These are phyloP conservation scores for Pseudomyrmex cubaensis DNA, from an alignment of 1,140 invertebrate species.

Conservation along the genomic window DNA sequence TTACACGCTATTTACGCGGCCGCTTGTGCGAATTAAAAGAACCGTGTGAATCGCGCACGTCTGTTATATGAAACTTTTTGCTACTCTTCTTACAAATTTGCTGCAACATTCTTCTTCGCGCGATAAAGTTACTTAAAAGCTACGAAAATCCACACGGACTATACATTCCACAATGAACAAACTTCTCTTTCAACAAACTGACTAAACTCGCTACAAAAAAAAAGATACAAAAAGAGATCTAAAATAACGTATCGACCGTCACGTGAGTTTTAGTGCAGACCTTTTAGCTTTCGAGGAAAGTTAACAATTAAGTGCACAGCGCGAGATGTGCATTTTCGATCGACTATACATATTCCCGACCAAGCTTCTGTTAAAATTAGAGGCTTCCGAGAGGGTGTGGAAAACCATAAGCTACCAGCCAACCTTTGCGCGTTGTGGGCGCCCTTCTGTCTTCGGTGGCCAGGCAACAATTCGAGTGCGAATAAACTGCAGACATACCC, in stretches of 20 bases:
- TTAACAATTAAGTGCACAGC: background rate
- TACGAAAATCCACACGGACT: too few relatives aligned
- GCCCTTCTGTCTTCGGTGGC: conserved; percentile 48
- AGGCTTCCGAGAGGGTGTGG: conserved; percentile 26
- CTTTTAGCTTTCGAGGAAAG: background rate
- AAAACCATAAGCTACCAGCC: conserved; percentile 23
- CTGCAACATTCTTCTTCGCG: too few relatives aligned
- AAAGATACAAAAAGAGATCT: background rate
- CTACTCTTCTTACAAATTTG: too few relatives aligned
- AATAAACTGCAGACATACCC: conserved; percentile 58
- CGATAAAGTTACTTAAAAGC: too few relatives aligned
- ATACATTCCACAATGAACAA: too few relatives aligned
- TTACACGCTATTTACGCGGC: conserved; percentile 38
- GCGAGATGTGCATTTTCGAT: conserved; percentile 31
- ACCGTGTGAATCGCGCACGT: background rate
- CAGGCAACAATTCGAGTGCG: conserved; percentile 51
- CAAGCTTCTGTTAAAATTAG: conserved; percentile 52
- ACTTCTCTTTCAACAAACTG: too few relatives aligned
- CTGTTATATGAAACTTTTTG: background rate
- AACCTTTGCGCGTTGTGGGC: background rate
- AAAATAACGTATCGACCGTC: background rate
- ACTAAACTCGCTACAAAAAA: background rate
- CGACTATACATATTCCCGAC: conserved; percentile 11
- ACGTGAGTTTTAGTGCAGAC: background rate
- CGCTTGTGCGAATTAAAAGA: conserved; percentile 28